phyloP scores from a whole-genome alignment of 2,888 invertebrate species.

The Watsonalla binaria region DNA sequence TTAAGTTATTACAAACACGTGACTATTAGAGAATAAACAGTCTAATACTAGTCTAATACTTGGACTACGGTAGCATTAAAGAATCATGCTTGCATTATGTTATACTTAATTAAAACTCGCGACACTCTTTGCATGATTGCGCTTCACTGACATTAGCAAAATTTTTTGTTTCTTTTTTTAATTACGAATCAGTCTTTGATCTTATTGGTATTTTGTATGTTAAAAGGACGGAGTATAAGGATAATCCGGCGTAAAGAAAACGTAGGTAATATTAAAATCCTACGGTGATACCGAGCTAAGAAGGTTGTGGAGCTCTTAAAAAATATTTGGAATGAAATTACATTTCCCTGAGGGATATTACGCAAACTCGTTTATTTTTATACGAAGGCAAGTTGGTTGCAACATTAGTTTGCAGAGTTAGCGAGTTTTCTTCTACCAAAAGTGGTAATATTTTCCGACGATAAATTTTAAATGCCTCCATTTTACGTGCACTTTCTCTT shows the following conservation, averaged over 20 bases:
- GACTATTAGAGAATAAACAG: too few species aligned
- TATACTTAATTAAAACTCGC: too few species aligned
- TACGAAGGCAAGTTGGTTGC: slow-evolving; percentile 44
- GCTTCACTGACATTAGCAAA: too few species aligned
- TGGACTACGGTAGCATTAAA: too few species aligned
- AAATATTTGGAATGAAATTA: slow-evolving; percentile 44
- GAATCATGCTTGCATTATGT: too few species aligned
- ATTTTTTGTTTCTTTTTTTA: too few species aligned
- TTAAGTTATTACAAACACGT: too few species aligned
- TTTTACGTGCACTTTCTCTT: slow-evolving; percentile 61
- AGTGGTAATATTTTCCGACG: slow-evolving; percentile 66
- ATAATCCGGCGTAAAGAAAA: background rate
- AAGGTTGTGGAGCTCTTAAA: slow-evolving; percentile 27
- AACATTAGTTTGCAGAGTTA: slow-evolving; percentile 60
- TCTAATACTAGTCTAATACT: too few species aligned
- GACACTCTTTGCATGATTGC: too few species aligned
- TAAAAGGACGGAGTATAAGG: background rate
- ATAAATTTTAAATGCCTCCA: slow-evolving; percentile 65
- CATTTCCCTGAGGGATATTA: slow-evolving; percentile 43
- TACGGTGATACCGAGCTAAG: slow-evolving; percentile 21
- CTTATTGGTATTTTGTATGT: background rate
- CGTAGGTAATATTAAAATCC: slow-evolving; percentile 11
- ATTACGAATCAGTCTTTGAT: background rate
- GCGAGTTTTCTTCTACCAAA: slow-evolving; percentile 47
- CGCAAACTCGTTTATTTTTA: slow-evolving; percentile 49